Base-by-base conservation (phyloP, 2,888 invertebrate species). In the Spisula subtruncata region DNA sequence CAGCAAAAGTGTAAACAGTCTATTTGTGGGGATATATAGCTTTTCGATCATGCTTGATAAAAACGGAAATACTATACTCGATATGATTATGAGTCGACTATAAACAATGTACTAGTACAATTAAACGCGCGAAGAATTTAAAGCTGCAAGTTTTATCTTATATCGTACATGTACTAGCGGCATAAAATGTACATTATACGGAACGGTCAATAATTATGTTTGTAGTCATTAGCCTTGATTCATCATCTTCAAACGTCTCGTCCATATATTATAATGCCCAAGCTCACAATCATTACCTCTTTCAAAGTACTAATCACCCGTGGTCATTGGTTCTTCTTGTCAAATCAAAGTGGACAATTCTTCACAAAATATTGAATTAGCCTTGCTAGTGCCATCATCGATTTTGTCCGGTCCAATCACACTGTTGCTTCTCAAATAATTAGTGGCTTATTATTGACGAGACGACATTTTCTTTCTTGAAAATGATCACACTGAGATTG, bases 301-400 rank as follows among this genome's bases (percentile, higher is more conserved):
- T 75, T 75, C 35, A 4, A 18, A 18, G 32, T 2, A 16, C 32
- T 79, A 85, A 85, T 85, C 48, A 75, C 35, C 75, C 4, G n/a
- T 35, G 79, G 46, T 85, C 79, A 75, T 85, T 79, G 79, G 75
- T 51, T 85, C 48, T 20, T 75, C 48, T 85, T 79, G 85, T 85
- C 85, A 85, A 75, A 79, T 79, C 71, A 85, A 79, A 48, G 79
- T 81, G 35, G 60, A 56, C 81, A 56, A 88, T 81, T 25, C 83
- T 83, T 79, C 60, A 81, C 81, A 60, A 71, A 32, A 84, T 88
- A 88, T 88, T 80, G 54, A 88, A 88, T 88, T 88, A 88, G 85
- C 32, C 51, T 32, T 48, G 14, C 79, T 16, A 51, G 46, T 51
- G 25, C 51, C 25, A 51, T 1, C 32, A 85, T 85, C 12, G 85